A percentile compares a stretch with the other conserved stretches of the same genome.
phyloP scores from a whole-genome alignment of 2,113 vertebrate species.

The Bos indicus region DNA sequence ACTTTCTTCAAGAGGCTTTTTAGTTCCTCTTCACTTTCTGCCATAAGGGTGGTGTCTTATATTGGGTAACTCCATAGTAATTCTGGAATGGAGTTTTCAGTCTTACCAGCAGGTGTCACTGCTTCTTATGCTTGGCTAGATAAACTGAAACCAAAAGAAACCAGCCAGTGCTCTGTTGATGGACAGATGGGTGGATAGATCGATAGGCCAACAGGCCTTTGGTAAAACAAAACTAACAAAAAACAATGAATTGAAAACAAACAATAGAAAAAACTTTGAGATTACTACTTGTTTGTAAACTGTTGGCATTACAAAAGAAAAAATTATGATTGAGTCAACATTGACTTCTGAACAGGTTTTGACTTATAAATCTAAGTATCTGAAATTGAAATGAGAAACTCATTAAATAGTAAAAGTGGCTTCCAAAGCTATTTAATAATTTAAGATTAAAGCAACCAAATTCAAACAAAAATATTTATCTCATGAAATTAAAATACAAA shows the following conservation, averaged over 20 bases:
- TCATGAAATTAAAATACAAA: slow-evolving; percentile 27
- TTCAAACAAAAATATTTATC: slow-evolving; percentile 12
- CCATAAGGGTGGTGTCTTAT: too few species aligned
- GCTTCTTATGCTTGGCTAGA: slow-evolving; percentile 9
- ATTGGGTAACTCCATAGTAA: neutral
- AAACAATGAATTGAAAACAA: neutral
- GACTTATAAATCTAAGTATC: neutral
- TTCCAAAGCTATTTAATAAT: neutral
- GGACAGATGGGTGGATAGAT: neutral
- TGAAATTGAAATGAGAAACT: slow-evolving; percentile 30
- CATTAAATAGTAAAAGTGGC: neutral
- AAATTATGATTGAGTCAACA: neutral
- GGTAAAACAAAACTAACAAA: neutral
- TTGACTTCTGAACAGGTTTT: neutral
- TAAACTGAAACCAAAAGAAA: neutral
- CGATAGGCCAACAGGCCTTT: neutral
- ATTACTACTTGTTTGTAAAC: neutral
- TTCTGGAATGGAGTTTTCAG: neutral
- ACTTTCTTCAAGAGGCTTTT: too few species aligned
- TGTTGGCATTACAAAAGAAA: slow-evolving; percentile 1
- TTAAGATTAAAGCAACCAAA: slow-evolving; percentile 26
- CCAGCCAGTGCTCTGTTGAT: neutral
- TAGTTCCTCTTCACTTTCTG: too few species aligned
- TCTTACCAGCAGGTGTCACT: slow-evolving; percentile 78
- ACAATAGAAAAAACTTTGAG: neutral